Conservation (phyloP, 2,113 vertebrate species). For the Gadus macrocephalus region DNA sequence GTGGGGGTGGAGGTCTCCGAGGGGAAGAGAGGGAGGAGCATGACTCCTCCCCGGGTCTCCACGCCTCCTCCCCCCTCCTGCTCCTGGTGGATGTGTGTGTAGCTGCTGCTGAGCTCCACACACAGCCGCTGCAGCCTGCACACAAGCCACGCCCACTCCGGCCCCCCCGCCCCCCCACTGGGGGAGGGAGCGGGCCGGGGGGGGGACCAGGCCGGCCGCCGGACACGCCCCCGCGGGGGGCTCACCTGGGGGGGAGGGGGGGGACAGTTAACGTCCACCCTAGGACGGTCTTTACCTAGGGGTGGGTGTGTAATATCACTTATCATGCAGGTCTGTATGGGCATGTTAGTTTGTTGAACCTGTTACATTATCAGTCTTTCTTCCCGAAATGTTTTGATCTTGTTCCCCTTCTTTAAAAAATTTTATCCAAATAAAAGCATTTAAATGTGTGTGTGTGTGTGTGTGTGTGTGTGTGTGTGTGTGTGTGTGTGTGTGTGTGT, state of each 20-base stretch:
- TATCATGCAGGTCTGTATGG: too few relatives aligned
- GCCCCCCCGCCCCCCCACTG: conserved; percentile 80
- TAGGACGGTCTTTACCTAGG: too few relatives aligned
- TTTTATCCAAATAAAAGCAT: too few relatives aligned
- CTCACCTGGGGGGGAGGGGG: conserved; percentile 72
- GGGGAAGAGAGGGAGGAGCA: conserved; percentile 87
- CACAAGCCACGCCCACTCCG: conserved; percentile 93
- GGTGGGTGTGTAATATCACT: too few relatives aligned
- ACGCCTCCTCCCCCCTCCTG: conserved; percentile 70
- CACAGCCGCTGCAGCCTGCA: conserved; percentile 89
- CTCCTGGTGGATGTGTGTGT: conserved; percentile 96
- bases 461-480: too few relatives aligned
- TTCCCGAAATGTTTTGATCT: too few relatives aligned
- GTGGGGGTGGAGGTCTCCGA: conserved; percentile 88
- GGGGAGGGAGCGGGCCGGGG: conserved; percentile 71
- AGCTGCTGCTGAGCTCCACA: conserved; percentile 92
- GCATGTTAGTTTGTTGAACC: too few relatives aligned
- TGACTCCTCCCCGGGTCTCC: conserved; percentile 79
- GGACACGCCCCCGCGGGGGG: conserved; percentile 85
- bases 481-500: neutral
- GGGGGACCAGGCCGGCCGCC: conserved; percentile 80
- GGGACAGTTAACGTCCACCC: too few relatives aligned
- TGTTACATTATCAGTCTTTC: too few relatives aligned
- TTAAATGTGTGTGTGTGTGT: too few relatives aligned
- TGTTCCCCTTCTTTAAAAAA: too few relatives aligned